A percentile compares a stretch with the other conserved stretches of the same genome.
These are phyloP conservation scores for Copidosoma aretas DNA, from an alignment of 2,888 invertebrate genomes.

Conservation along the genomic window DNA sequence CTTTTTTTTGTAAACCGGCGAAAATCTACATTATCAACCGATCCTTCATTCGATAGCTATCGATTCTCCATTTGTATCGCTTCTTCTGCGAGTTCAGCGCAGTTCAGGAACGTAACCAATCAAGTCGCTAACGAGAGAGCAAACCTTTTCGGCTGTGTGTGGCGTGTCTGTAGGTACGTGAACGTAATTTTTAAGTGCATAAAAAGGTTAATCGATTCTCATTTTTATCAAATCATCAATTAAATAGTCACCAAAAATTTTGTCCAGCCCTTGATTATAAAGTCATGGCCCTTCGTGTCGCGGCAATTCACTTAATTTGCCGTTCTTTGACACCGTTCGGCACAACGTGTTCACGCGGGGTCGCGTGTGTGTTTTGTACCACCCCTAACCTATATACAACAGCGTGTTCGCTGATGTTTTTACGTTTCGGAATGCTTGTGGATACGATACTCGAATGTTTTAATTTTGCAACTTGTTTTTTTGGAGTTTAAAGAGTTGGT, in stretches of 20 bases:
- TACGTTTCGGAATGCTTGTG: not conserved
- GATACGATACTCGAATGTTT: no score
- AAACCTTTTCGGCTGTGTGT: conserved; percentile 46
- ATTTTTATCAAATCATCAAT: not conserved
- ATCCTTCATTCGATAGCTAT: no score
- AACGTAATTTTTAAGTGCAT: conserved; percentile 32
- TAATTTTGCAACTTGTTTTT: conserved; percentile 8
- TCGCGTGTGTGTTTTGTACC: conserved; percentile 18
- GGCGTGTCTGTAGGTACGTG: conserved; percentile 51
- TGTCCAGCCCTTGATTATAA: not conserved
- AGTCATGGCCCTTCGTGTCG: not conserved
- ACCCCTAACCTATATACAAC: conserved; percentile 26
- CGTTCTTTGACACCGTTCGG: conserved; percentile 8
- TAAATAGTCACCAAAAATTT: conserved; percentile 28
- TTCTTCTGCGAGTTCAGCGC: no score
- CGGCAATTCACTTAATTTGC: conserved; percentile 2
- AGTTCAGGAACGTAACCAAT: no score
- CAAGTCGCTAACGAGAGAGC: no score
- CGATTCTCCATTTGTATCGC: no score
- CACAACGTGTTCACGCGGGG: conserved; percentile 42
- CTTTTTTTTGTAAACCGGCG: no score
- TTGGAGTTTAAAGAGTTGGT: conserved; percentile 32
- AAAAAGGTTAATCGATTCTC: conserved; percentile 3
- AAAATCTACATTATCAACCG: no score
- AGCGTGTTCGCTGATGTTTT: not conserved